Conservation (phyloP, 2,113 vertebrate genomes). For the Sminthopsis crassicaudata region DNA sequence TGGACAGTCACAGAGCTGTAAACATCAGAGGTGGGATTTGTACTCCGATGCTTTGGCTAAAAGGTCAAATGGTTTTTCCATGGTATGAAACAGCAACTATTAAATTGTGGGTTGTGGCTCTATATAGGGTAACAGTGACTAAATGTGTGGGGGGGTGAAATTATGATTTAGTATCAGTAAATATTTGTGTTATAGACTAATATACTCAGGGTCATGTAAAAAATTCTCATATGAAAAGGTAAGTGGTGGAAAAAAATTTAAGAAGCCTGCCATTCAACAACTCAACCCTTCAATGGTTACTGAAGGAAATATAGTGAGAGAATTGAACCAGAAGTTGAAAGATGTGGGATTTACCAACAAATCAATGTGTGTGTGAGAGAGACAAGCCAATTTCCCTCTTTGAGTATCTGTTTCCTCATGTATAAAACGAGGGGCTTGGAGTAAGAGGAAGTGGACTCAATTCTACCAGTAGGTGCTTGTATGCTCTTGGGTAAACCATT, state of each 20-base stretch:
- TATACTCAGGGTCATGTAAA: too few relatives aligned
- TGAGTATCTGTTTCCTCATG: not conserved
- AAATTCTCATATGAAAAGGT: too few relatives aligned
- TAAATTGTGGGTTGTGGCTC: too few relatives aligned
- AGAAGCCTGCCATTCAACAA: not conserved
- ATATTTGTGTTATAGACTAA: too few relatives aligned
- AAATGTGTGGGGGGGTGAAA: too few relatives aligned
- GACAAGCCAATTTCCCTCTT: not conserved
- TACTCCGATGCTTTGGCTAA: not conserved
- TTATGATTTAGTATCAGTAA: too few relatives aligned
- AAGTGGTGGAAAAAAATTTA: too few relatives aligned
- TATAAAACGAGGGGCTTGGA: not conserved
- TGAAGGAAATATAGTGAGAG: not conserved
- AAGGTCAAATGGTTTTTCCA: not conserved
- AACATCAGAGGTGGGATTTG: not conserved
- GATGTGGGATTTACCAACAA: not conserved
- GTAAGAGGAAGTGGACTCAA: not conserved
- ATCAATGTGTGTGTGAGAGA: not conserved
- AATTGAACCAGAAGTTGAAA: not conserved
- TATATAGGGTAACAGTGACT: too few relatives aligned
- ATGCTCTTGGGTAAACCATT: not conserved
- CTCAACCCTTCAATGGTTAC: not conserved
- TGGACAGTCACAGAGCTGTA: not conserved
- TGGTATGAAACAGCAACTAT: too few relatives aligned
- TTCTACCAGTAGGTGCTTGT: too few relatives aligned